Conservation (phyloP, 2,113 vertebrate species). For the Abramis brama region DNA sequence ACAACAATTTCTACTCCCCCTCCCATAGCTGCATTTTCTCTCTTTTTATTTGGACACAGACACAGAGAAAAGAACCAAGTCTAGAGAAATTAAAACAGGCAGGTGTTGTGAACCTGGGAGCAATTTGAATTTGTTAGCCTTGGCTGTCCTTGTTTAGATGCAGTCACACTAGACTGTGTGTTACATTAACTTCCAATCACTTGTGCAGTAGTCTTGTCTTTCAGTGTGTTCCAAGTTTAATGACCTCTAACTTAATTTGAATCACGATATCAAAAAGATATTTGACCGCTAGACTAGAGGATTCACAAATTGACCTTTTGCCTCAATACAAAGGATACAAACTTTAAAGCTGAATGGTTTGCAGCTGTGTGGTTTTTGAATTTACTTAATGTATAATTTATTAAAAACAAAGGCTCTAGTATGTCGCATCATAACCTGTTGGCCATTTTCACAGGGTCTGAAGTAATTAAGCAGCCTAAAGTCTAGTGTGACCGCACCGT, state of each 20-base stretch:
- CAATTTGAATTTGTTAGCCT: constrained; percentile 37
- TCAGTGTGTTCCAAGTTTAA: neutral
- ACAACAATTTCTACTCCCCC: neutral
- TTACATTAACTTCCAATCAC: neutral
- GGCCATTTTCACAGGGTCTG: neutral
- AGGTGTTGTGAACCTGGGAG: constrained; percentile 46
- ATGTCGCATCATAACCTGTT: neutral
- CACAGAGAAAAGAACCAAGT: constrained; percentile 12
- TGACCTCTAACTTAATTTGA: neutral
- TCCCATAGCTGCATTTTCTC: neutral
- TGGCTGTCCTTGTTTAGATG: neutral
- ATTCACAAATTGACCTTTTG: neutral
- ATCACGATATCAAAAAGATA: neutral
- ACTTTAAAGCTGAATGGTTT: neutral
- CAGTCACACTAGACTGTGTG: neutral
- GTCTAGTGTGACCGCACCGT: neutral
- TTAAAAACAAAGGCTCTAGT: neutral
- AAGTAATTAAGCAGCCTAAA: neutral
- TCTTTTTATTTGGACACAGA: constrained; percentile 20
- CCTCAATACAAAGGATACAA: neutral
- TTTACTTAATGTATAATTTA: neutral
- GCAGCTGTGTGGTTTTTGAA: neutral
- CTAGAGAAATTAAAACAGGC: constrained; percentile 8
- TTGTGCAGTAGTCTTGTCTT: neutral
- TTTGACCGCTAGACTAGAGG: neutral